Evolutionary conservation across 2,888 invertebrate species (phyloP).

Genomic region (Drosophila mulleri): DNA sequence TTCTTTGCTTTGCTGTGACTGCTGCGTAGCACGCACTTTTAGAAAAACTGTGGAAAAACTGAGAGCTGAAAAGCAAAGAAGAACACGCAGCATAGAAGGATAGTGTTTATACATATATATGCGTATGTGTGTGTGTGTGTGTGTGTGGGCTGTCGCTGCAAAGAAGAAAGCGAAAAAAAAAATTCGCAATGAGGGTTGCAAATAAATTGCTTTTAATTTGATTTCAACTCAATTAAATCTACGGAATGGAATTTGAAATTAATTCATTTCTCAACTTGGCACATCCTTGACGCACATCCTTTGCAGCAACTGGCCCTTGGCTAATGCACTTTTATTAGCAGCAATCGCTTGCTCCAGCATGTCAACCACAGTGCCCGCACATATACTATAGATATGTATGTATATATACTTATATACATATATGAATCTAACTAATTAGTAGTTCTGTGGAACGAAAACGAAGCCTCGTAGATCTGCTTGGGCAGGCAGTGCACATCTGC

Average conservation of each 20-base stretch:
- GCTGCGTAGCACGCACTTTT: conserved; percentile 72
- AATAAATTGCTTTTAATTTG: conserved; percentile 85
- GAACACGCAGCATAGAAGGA: conserved; percentile 24
- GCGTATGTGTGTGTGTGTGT: conserved; percentile 24
- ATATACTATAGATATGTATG: neutral
- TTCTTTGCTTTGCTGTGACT: conserved; percentile 13
- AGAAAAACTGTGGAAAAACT: conserved; percentile 64
- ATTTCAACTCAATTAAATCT: conserved; percentile 85
- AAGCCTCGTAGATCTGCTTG: neutral
- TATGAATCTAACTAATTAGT: conserved; percentile 46
- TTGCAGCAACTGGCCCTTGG: conserved; percentile 3
- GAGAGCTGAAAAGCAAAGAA: conserved; percentile 42
- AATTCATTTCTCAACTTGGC: conserved; percentile 66
- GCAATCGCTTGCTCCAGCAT: conserved; percentile 6
- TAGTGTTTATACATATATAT: conserved; percentile 25
- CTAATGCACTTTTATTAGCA: conserved; percentile 41
- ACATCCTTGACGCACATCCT: conserved; percentile 42
- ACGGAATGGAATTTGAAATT: conserved; percentile 85
- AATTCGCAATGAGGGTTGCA: conserved; percentile 82
- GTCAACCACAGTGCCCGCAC: neutral
- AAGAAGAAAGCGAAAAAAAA: conserved; percentile 48
- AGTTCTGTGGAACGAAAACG: conserved; percentile 1
- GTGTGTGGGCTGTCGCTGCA: conserved; percentile 45
- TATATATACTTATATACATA: neutral
- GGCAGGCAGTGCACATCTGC: conserved; percentile 48